phyloP scores from a whole-genome alignment of 2,113 vertebrate genomes.

The Phoenicopterus ruber region DNA sequence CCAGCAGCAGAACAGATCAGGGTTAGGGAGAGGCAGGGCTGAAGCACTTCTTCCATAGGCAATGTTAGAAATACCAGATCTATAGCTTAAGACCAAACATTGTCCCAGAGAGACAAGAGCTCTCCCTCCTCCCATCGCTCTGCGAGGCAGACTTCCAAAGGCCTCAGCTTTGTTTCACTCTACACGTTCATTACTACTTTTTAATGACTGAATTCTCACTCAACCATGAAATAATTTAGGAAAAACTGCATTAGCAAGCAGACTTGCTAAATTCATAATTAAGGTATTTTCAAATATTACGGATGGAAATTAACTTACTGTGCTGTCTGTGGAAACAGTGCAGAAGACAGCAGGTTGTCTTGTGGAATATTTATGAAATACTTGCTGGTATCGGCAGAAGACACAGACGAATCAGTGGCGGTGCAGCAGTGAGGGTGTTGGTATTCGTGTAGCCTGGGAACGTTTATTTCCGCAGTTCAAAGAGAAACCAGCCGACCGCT shows the following conservation, averaged over 20 bases:
- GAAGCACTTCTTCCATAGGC: neutral
- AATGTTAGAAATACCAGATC: neutral
- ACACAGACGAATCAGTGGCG: neutral
- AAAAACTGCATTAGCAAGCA: neutral
- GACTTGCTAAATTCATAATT: constrained; percentile 6
- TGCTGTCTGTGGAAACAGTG: neutral
- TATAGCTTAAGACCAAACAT: neutral
- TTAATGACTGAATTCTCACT: constrained; percentile 22
- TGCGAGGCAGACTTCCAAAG: neutral
- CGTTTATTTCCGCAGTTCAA: neutral
- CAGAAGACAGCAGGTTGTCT: neutral
- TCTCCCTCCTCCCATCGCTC: neutral
- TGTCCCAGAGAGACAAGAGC: neutral
- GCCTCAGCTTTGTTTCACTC: neutral
- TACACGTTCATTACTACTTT: neutral
- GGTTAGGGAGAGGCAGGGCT: neutral
- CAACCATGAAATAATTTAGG: constrained; percentile 20
- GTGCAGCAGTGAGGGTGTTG: neutral
- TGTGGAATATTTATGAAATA: neutral
- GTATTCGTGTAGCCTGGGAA: neutral
- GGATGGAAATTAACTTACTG: neutral
- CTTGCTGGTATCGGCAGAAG: neutral
- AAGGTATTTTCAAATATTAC: constrained; percentile 36
- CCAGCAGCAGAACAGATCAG: neutral
- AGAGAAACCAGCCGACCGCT: neutral